Evolutionary conservation across 2,888 invertebrate species (phyloP), one percentile per base, ranked within the genome.

Genomic region (Agriopis aurantiaria): DNA sequence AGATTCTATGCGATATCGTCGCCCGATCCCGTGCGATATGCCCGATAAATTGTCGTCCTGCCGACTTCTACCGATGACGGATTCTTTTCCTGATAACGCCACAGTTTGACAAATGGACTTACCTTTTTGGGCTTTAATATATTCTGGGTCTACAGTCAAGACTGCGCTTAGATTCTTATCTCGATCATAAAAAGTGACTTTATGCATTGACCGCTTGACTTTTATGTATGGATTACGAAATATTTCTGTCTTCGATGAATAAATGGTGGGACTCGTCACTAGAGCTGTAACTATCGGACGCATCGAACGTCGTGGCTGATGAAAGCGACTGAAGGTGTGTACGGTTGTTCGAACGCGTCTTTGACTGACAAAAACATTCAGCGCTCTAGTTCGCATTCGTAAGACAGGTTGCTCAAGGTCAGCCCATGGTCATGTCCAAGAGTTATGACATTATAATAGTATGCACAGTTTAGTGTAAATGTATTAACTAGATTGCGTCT

Each of bases 41-140:
- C 72, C 75, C 89, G 87, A 91, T 91, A 89, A 89, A 91, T 92
- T 82, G 90, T 84, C 82, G 58, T 70, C 65, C 62, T 65, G 60
- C 52, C 77, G 69, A 65, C 65, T 77, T 74, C 83, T 73, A 77
- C 85, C 87, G 92, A 92, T 93, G 92, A 93, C 91, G 93, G 92
- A 93, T 92, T 85, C 87, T 83, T 80, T 78, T 81, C 77, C 82
- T 76, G 93, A 93, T 93, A 92, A 85, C 87, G 89, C 88, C 91
- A 89, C 82, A 81, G 86, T 92, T 92, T 93, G 93, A 94, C 92
- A 93, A 93, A 94, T 93, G 86, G 90, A 74, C 73, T 87, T 87
- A 85, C 91, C 89, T 90, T 90, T 88, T 88, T 88, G 85, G 85
- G 85, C 80, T 86, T 62, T 70, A 70, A 71, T 87, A 86, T 85